A percentile compares a stretch with the other conserved stretches of the same genome.
phyloP scores from a whole-genome alignment of 2,113 vertebrate species.

The Macrotus californicus region DNA sequence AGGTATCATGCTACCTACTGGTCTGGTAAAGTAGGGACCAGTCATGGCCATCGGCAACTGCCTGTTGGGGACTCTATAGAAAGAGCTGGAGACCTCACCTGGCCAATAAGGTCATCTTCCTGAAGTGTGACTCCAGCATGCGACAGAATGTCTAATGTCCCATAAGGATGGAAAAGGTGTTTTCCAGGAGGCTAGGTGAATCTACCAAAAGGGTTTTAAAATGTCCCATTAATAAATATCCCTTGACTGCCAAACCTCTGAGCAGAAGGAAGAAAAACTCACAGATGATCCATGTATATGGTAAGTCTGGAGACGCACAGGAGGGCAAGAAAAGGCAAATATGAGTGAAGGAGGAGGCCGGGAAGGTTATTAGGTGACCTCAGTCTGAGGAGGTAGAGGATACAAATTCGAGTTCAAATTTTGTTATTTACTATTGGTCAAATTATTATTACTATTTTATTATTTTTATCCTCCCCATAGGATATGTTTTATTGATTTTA shows the following conservation, averaged over 20 bases:
- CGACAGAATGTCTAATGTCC: neutral
- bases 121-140: neutral
- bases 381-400: neutral
- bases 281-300: neutral
- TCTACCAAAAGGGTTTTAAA: neutral
- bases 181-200: neutral
- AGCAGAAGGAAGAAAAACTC: neutral
- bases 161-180: neutral
- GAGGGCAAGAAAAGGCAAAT: neutral
- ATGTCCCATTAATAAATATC: neutral
- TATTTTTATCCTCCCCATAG: too few species aligned
- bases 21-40: neutral
- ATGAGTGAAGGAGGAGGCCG: neutral
- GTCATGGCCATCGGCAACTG: accelerated
- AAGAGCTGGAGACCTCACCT: neutral
- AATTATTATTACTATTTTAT: too few species aligned
- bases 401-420: neutral
- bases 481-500: too few species aligned
- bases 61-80: accelerated
- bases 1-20: too few species aligned
- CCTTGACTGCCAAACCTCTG: neutral
- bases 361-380: neutral
- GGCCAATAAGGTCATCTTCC: too few species aligned
- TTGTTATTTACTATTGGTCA: neutral
- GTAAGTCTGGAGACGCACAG: neutral